Evolutionary conservation across 2,113 vertebrate genomes (phyloP), one percentile per base, ranked within the genome.

Genomic region (Cyanoderma ruficeps): DNA sequence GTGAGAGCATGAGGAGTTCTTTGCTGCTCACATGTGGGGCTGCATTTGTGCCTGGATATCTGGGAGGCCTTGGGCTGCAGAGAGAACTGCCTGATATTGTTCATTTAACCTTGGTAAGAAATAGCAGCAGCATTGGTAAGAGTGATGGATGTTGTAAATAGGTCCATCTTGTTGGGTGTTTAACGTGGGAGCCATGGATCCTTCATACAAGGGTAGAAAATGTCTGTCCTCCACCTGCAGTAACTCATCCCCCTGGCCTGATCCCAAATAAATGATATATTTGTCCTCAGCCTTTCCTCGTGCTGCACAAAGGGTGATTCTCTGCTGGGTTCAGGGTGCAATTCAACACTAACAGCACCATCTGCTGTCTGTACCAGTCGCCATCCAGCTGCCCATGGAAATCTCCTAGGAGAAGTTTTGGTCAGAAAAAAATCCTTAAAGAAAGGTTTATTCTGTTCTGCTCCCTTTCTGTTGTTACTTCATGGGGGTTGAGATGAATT

Each of bases 71-170:
- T 93, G 87, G 82, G 9, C 65, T 72, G 77, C 83, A 89, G 59
- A 37, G 35, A 49, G 41, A 64, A 87, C 49, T 49, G 65, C 69
- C 77, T 56, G 80, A 21, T 46, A 1, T 0, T 89, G 87, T 82
- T 84, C 21, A 63, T 91, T 89, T 71, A 91, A 93, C 80, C 93
- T 92, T 94, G 94, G 35, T 41, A 6, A 69, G 68, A 55, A 61
- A 12, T 3, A 27, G 0, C 47, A 76, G 6, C 52, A 56, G 7
- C 42, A 23, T 8, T 23, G 30, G 27, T 21, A 3, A 8, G 59
- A 37, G 50, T 49, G 16, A 74, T 86, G 83, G 6, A 10, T 57
- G 55, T 16, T 69, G 59, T 16, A n/a, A 31, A 46, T 30, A 7
- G 7, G 1, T 24, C 41, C 75, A 33, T 70, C 67, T 42, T 64